Evolutionary conservation across 53 echinoderm and acorn worm species (phyloP).

Genomic region (Apostichopus leukothele): DNA sequence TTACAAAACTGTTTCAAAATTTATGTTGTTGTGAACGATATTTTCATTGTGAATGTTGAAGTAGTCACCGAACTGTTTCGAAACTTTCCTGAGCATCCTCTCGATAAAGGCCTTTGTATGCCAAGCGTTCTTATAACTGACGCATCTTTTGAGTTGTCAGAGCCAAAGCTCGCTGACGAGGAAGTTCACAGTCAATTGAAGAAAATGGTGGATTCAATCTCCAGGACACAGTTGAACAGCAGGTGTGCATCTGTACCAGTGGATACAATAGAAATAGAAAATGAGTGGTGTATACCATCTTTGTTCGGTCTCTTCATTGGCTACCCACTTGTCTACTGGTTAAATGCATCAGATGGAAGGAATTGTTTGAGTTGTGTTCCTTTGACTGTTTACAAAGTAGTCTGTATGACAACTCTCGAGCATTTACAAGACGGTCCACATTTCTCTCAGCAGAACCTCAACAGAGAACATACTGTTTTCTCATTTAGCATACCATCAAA

Average conservation of each 20-base stretch:
- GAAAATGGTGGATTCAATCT: not conserved
- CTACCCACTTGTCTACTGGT: conserved; percentile 32
- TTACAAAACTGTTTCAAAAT: not conserved
- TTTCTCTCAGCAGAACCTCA: too few species aligned
- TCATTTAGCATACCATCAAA: conserved; percentile 34
- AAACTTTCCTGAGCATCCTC: not conserved
- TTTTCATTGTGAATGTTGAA: conserved; percentile 9
- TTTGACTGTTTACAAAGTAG: conserved; percentile 29
- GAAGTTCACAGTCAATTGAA: not conserved
- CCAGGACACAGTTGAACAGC: not conserved
- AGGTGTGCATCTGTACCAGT: not conserved
- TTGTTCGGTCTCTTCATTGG: conserved; percentile 35
- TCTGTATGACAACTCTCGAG: not conserved
- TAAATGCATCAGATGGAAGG: not conserved
- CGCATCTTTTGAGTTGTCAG: conserved; percentile 1
- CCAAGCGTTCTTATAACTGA: not conserved
- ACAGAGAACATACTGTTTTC: not conserved
- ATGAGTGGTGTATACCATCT: conserved; percentile 25
- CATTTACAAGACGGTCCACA: too few species aligned
- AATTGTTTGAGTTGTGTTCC: conserved; percentile 27
- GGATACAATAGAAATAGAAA: not conserved
- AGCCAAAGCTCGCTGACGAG: not conserved
- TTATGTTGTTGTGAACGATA: conserved; percentile 3
- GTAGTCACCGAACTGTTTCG: not conserved
- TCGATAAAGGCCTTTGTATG: not conserved